Evolutionary conservation across 2,797 vertebrate species (phyloP).

Genomic region (Danio jaintianensis): DNA sequence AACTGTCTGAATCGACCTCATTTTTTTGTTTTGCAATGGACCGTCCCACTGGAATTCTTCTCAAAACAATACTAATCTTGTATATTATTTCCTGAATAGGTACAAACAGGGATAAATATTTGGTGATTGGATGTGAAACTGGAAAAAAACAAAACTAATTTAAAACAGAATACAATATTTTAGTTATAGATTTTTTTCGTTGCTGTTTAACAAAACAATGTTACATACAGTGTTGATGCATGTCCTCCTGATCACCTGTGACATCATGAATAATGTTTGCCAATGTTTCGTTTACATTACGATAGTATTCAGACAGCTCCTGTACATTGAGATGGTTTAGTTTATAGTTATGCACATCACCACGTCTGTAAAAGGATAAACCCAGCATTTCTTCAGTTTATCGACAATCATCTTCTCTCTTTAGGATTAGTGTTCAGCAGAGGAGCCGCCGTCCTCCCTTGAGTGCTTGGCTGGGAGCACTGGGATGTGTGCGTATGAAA

Average conservation of each 20-base stretch:
- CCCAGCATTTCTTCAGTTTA: constrained; percentile 50
- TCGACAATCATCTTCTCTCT: constrained; percentile 42
- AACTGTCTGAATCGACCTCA: constrained; percentile 44
- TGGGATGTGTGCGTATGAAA: constrained; percentile 46
- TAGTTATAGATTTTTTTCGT: constrained; percentile 42
- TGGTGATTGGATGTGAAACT: constrained; percentile 54
- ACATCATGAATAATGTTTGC: constrained; percentile 51
- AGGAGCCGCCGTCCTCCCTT: constrained; percentile 47
- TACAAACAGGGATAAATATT: constrained; percentile 59
- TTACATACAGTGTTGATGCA: constrained; percentile 57
- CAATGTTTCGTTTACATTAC: constrained; percentile 68
- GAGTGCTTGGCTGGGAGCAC: constrained; percentile 51
- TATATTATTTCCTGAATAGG: constrained; percentile 55
- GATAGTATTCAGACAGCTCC: constrained; percentile 58
- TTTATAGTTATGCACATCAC: constrained; percentile 58
- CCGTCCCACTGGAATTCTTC: constrained; percentile 43
- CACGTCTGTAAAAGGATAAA: constrained; percentile 51
- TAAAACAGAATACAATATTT: constrained; percentile 60
- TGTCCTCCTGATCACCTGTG: constrained; percentile 56
- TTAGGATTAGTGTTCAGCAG: constrained; percentile 58
- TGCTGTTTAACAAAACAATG: constrained; percentile 50
- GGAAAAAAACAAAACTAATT: constrained; percentile 50
- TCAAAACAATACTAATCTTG: constrained; percentile 51
- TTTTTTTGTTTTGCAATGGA: constrained; percentile 47
- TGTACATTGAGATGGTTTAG: constrained; percentile 59